These are phyloP conservation scores for Piaya cayana DNA, from an alignment of 2,113 vertebrate genomes.

Conservation along the genomic window DNA sequence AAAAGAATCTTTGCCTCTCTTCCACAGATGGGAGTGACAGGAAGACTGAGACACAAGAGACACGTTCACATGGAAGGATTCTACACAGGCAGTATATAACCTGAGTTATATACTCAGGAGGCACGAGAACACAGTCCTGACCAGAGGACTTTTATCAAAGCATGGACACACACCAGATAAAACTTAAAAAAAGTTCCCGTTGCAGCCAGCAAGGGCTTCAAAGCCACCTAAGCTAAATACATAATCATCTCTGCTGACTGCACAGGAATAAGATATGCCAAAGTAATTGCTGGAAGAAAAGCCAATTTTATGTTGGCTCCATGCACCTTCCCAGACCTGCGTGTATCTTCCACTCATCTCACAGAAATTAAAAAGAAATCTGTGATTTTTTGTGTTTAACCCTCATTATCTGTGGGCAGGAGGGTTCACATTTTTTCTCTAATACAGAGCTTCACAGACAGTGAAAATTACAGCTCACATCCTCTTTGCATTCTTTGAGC, in stretches of 20 bases:
- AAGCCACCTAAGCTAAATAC: neutral
- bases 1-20: neutral
- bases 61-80: rapidly evolving
- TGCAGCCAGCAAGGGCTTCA: neutral
- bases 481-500: conserved; percentile 1
- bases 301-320: neutral
- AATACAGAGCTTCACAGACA: neutral
- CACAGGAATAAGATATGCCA: neutral
- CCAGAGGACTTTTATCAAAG: neutral
- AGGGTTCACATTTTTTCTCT: neutral
- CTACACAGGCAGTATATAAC: neutral
- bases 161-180: rapidly evolving
- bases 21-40: neutral
- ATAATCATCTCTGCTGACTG: neutral
- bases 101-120: too few species aligned
- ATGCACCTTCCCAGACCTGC: neutral
- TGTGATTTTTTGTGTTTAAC: neutral
- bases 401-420: neutral
- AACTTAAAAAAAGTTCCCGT: neutral
- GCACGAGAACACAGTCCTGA: neutral
- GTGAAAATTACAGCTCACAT: conserved; percentile 34
- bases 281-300: neutral
- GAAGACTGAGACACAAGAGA: neutral
- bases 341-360: neutral
- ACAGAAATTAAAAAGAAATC: conserved; percentile 24